phyloP scores from a whole-genome alignment of 1,140 invertebrate genomes.

The Cyclina sinensis region DNA sequence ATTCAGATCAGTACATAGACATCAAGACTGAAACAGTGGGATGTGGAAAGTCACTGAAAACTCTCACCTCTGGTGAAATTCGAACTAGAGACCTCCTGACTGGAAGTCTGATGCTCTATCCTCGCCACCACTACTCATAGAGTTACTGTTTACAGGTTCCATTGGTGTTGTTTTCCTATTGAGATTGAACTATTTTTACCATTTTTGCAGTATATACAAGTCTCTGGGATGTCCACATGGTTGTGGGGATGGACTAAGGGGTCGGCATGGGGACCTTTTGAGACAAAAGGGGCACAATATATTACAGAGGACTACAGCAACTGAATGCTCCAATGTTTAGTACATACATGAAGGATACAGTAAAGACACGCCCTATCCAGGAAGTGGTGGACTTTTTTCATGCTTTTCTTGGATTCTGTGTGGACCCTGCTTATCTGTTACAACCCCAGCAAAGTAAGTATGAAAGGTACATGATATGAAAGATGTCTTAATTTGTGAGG shows the following conservation, averaged over 20 bases:
- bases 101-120: too few species aligned
- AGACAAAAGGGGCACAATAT: slow-evolving; percentile 95
- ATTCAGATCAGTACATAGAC: too few species aligned
- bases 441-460: slow-evolving; percentile 77
- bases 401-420: slow-evolving; percentile 97
- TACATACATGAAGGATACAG: slow-evolving; percentile 92
- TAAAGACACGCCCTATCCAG: slow-evolving; percentile 91
- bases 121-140: too few species aligned
- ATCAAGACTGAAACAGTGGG: too few species aligned
- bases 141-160: too few species aligned
- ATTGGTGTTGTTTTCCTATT: too few species aligned
- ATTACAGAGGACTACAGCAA: slow-evolving; percentile 90
- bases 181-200: too few species aligned
- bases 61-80: too few species aligned
- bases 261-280: slow-evolving; percentile 87
- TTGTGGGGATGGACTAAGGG: slow-evolving; percentile 94
- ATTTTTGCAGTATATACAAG: slow-evolving; percentile 91
- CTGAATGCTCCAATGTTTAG: slow-evolving; percentile 88
- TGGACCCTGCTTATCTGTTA: slow-evolving; percentile 91
- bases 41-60: too few species aligned
- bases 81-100: too few species aligned
- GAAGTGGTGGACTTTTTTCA: slow-evolving; percentile 98
- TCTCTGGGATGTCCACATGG: slow-evolving; percentile 97
- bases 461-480: too few species aligned
- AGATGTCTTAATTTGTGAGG: too few species aligned